These are phyloP conservation scores for Darevskia mixta DNA, from an alignment of 2,797 vertebrate species.

Conservation along the genomic window DNA sequence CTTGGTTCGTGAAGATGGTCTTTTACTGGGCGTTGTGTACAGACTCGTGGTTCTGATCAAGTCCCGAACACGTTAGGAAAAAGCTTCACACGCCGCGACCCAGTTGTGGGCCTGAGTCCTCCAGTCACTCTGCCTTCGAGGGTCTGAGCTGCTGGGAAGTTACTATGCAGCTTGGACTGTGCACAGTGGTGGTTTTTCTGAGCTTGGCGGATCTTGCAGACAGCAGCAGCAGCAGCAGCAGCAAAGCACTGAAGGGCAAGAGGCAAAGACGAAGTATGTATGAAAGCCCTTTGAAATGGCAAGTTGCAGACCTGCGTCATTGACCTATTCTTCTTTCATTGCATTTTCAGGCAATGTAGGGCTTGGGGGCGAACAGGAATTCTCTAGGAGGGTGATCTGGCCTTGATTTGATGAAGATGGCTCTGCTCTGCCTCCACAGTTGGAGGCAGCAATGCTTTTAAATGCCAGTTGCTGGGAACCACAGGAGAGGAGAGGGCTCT, in stretches of 20 bases:
- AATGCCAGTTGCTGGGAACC: too few relatives aligned
- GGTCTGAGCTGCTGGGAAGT: constrained; percentile 85
- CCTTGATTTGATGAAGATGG: not conserved
- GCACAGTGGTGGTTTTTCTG: constrained; percentile 94
- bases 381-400: not conserved
- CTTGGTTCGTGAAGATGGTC: constrained; percentile 74
- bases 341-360: not conserved
- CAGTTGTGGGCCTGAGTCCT: constrained; percentile 75
- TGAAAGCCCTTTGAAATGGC: constrained; percentile 48
- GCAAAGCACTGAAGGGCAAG: constrained; percentile 89
- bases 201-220: constrained; percentile 90
- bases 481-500: too few relatives aligned
- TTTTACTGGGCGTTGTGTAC: constrained; percentile 71
- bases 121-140: constrained; percentile 82
- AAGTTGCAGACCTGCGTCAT: not conserved
- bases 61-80: constrained; percentile 75
- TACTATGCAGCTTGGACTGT: constrained; percentile 99
- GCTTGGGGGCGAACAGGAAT: not conserved
- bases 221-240: constrained; percentile 81
- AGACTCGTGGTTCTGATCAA: constrained; percentile 81
- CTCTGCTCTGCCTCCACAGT: too few relatives aligned
- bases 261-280: constrained; percentile 95
- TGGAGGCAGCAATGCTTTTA: too few relatives aligned
- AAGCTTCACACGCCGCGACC: constrained; percentile 66
- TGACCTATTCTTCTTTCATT: not conserved